Percentiles rank a stretch among this genome's conserved stretches.
Evolutionary conservation across 2,888 invertebrate genomes (phyloP).

Genomic region (Melanargia galathea): DNA sequence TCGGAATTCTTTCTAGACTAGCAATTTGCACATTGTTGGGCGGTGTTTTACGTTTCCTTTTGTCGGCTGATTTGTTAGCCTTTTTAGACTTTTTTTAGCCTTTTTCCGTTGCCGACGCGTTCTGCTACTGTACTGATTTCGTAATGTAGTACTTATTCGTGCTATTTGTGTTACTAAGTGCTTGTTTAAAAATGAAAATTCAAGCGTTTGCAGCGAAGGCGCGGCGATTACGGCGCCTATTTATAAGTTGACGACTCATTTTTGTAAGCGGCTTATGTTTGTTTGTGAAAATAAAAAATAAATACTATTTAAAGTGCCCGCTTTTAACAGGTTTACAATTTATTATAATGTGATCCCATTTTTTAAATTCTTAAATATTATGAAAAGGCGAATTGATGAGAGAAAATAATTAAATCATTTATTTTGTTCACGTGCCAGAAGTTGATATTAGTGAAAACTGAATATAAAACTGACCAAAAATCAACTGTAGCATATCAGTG

Average conservation of each 20-base stretch:
- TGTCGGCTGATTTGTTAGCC: conserved; percentile 67
- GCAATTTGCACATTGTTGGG: conserved; percentile 68
- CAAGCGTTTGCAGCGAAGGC: conserved; percentile 33
- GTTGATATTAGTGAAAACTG: no score
- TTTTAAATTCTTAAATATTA: no score
- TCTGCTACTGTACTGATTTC: conserved; percentile 42
- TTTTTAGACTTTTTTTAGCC: conserved; percentile 49
- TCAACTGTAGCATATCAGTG: no score
- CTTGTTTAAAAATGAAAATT: conserved; percentile 38
- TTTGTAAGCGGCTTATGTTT: conserved; percentile 22
- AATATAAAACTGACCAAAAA: no score
- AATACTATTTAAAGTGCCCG: neutral
- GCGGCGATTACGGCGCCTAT: conserved; percentile 24
- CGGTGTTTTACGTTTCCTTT: conserved; percentile 69
- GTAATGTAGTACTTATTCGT: conserved; percentile 38
- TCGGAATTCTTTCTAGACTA: conserved; percentile 57
- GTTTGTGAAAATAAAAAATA: neutral
- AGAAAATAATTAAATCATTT: no score
- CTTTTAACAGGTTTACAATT: neutral
- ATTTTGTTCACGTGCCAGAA: no score
- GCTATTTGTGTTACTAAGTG: conserved; percentile 39
- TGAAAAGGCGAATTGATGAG: no score
- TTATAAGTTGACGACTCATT: conserved; percentile 30
- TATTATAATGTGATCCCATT: no score
- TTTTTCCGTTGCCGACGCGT: conserved; percentile 15